phyloP scores from a whole-genome alignment of 2,797 vertebrate species.

The Mormyrops boulengeri region DNA sequence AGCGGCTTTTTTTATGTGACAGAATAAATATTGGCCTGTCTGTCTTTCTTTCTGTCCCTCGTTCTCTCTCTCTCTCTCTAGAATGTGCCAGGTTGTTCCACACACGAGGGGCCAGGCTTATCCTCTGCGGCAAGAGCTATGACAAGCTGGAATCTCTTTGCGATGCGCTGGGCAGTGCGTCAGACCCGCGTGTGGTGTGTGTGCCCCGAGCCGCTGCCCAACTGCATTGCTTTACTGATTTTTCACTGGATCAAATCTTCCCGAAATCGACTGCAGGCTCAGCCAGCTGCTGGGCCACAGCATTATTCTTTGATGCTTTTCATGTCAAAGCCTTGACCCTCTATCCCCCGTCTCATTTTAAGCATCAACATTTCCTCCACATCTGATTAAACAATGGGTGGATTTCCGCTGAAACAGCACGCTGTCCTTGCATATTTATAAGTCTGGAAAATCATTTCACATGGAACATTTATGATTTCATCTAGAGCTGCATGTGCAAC shows the following conservation, averaged over 20 bases:
- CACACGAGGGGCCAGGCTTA: conserved; percentile 76
- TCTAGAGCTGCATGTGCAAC: background rate
- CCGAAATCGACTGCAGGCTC: background rate
- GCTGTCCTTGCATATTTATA: conserved; percentile 40
- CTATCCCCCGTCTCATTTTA: conserved; percentile 27
- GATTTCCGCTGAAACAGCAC: conserved; percentile 57
- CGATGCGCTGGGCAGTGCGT: conserved; percentile 67
- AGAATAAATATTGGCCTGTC: background rate
- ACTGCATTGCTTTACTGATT: background rate
- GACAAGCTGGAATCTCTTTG: conserved; percentile 82
- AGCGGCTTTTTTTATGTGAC: background rate
- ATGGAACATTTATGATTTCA: background rate
- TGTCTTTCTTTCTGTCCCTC: background rate
- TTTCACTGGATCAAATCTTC: background rate
- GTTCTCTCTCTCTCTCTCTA: conserved; percentile 42
- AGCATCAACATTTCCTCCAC: conserved; percentile 45
- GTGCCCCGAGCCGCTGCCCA: background rate
- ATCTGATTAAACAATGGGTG: conserved; percentile 56
- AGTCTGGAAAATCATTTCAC: conserved; percentile 1
- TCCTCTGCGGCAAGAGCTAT: conserved; percentile 82
- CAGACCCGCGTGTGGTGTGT: conserved; percentile 78
- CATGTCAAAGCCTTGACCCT: conserved; percentile 16
- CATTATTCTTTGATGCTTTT: conserved; percentile 27
- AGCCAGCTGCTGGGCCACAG: background rate
- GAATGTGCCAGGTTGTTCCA: conserved; percentile 86